These are phyloP conservation scores for Leptobrachium leishanense DNA, from an alignment of 2,113 vertebrate genomes.

Conservation along the genomic window DNA sequence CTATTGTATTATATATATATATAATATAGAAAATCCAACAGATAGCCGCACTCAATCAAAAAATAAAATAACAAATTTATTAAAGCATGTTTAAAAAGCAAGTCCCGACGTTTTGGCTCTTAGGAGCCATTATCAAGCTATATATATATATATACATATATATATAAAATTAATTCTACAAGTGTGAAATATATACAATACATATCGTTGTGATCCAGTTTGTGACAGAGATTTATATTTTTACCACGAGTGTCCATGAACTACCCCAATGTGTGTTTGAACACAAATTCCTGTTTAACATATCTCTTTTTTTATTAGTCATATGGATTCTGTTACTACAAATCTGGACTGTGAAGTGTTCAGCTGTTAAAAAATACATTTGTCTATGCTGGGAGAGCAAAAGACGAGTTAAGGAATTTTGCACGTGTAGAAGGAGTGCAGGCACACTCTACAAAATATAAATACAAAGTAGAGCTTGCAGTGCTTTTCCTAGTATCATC, in stretches of 20 bases:
- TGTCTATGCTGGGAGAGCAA: slow-evolving; percentile 15
- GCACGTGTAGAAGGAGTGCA: slow-evolving; percentile 22
- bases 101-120: too few species aligned
- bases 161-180: too few species aligned
- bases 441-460: slow-evolving; percentile 19
- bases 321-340: slow-evolving; percentile 42
- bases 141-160: too few species aligned
- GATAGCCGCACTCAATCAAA: too few species aligned
- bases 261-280: not conserved
- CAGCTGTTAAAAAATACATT: slow-evolving; percentile 28
- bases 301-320: slow-evolving; percentile 22
- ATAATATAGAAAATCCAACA: too few species aligned
- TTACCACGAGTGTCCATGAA: slow-evolving; percentile 5
- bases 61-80: too few species aligned
- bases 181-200: too few species aligned
- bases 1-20: too few species aligned
- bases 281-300: slow-evolving; percentile 18
- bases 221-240: not conserved
- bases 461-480: slow-evolving; percentile 30
- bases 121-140: too few species aligned
- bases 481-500: slow-evolving; percentile 17
- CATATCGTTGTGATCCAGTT: too few species aligned
- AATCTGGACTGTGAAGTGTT: slow-evolving; percentile 18
- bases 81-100: too few species aligned
- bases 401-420: slow-evolving; percentile 40